A percentile compares a stretch with the other conserved stretches of the same genome.
Conservation (phyloP, 2,888 invertebrate species). For the Muscina levida region DNA sequence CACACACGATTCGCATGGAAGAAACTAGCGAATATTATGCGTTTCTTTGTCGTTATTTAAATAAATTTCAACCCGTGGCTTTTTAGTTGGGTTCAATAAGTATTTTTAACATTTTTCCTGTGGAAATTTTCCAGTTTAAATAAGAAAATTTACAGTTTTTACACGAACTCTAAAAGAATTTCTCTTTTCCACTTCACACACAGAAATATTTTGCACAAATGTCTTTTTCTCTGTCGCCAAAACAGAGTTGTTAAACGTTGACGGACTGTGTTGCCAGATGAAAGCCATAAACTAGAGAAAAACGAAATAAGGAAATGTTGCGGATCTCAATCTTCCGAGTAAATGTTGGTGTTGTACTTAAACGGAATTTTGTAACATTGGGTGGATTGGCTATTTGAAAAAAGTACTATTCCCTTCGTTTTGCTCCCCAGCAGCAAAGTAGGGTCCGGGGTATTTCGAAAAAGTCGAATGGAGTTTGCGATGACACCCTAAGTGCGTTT, state of each 20-base stretch:
- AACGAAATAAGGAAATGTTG: too few species aligned
- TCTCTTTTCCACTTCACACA: slow-evolving; percentile 43
- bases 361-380: too few species aligned
- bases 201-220: slow-evolving; percentile 45
- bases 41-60: neutral
- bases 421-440: too few species aligned
- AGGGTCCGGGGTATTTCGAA: too few species aligned
- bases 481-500: too few species aligned
- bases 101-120: slow-evolving; percentile 48
- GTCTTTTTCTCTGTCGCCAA: slow-evolving; percentile 24
- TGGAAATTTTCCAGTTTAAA: slow-evolving; percentile 6
- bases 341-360: too few species aligned
- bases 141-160: slow-evolving; percentile 36
- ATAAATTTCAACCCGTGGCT: neutral
- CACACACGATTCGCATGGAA: slow-evolving; percentile 18
- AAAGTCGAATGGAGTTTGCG: too few species aligned
- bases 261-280: neutral
- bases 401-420: too few species aligned
- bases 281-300: too few species aligned
- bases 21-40: neutral
- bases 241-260: slow-evolving; percentile 35
- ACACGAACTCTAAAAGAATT: slow-evolving; percentile 44
- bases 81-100: neutral
- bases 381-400: too few species aligned
- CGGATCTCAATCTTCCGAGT: too few species aligned